Conservation (phyloP, 2,888 invertebrate species). For the Cartodere bifasciata region DNA sequence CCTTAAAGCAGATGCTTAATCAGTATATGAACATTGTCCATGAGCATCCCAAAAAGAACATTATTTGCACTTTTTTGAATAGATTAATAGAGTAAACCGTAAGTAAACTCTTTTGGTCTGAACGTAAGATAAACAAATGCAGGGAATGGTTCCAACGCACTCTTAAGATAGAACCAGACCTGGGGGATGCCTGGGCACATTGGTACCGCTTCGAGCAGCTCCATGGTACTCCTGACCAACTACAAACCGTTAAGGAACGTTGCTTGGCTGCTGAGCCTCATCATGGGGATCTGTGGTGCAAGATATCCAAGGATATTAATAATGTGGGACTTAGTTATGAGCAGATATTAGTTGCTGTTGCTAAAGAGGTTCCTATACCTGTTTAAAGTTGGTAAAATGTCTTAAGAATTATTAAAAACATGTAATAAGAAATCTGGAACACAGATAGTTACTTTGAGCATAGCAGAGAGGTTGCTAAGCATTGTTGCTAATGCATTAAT, state of each 20-base stretch:
- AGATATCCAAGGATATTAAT: constrained; percentile 78
- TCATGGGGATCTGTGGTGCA: constrained; percentile 94
- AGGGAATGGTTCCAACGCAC: constrained; percentile 97
- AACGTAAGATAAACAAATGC: constrained; percentile 83
- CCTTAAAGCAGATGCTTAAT: too few species aligned
- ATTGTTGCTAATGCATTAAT: too few species aligned
- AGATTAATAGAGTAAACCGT: too few species aligned
- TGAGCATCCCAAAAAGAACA: too few species aligned
- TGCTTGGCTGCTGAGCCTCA: constrained; percentile 89
- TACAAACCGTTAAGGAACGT: constrained; percentile 71
- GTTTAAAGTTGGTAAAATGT: too few species aligned
- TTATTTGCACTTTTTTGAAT: too few species aligned
- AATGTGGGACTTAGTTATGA: constrained; percentile 90
- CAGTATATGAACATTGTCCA: too few species aligned
- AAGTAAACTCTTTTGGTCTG: constrained; percentile 94
- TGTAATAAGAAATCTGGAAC: too few species aligned
- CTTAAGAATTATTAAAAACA: too few species aligned
- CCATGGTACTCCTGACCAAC: constrained; percentile 83
- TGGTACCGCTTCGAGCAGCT: constrained; percentile 92
- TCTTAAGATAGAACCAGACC: constrained; percentile 92
- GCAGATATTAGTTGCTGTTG: constrained; percentile 71
- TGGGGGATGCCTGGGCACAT: constrained; percentile 97
- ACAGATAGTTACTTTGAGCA: constrained; percentile 1
- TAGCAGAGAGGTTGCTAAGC: background rate
- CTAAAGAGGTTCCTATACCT: constrained; percentile 71